phyloP scores from a whole-genome alignment of 2,888 invertebrate genomes.

The Cataglyphis livida region DNA sequence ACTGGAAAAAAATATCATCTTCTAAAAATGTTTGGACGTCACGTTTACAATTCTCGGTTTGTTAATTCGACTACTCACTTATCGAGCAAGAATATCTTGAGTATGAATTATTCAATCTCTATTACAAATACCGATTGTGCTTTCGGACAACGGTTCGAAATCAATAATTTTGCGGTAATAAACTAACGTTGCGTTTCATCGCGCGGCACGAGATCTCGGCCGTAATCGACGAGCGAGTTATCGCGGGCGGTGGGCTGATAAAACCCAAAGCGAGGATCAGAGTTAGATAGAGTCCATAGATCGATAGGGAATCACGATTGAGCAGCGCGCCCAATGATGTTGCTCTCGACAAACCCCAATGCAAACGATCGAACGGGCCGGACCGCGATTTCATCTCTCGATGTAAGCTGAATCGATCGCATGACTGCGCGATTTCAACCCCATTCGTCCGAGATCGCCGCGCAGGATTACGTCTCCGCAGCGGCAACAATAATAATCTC shows the following conservation, averaged over 20 bases:
- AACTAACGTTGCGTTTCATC: constrained; percentile 40
- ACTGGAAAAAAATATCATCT: background rate
- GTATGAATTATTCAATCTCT: background rate
- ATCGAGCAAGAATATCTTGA: constrained; percentile 12
- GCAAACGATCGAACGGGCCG: constrained; percentile 63
- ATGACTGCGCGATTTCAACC: constrained; percentile 69
- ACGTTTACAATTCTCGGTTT: background rate
- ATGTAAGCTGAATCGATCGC: constrained; percentile 61
- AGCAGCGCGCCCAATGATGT: constrained; percentile 49
- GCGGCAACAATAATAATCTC: constrained; percentile 54
- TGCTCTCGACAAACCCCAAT: constrained; percentile 54
- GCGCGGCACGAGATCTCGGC: constrained; percentile 44
- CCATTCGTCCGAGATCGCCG: constrained; percentile 48
- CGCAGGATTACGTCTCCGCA: constrained; percentile 49
- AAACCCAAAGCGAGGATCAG: constrained; percentile 63
- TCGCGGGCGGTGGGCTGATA: constrained; percentile 59
- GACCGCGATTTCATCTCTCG: constrained; percentile 70
- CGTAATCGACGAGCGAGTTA: constrained; percentile 67
- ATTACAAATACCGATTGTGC: constrained; percentile 4
- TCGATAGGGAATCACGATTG: constrained; percentile 68
- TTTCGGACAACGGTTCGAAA: constrained; percentile 25
- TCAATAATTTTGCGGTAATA: constrained; percentile 50
- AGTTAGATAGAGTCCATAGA: constrained; percentile 60
- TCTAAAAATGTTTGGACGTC: background rate
- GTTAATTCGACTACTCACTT: background rate